Evolutionary conservation across 2,888 invertebrate genomes (phyloP).

Genomic region (Ennomos fuscantarius): DNA sequence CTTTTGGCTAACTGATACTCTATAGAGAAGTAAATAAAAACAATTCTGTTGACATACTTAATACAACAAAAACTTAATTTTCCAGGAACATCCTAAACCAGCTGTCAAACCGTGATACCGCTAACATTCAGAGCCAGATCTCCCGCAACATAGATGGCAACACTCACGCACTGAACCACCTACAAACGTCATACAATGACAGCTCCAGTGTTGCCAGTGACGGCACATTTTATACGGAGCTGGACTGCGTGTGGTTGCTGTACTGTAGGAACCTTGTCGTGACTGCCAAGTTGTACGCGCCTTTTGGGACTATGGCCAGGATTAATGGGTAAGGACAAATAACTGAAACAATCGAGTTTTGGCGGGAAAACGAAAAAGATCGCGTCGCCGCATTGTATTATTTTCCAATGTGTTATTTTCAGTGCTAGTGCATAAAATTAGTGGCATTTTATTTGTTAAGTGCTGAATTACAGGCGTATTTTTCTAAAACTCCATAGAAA

Average conservation of each 20-base stretch:
- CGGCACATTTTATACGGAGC: slow-evolving; percentile 60
- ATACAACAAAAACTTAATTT: slow-evolving; percentile 13
- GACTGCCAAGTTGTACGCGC: slow-evolving; percentile 78
- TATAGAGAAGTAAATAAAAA: no score
- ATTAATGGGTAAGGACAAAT: slow-evolving; percentile 81
- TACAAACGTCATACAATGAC: slow-evolving; percentile 63
- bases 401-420: no score
- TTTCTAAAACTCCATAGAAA: no score
- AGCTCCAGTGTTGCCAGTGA: slow-evolving; percentile 49
- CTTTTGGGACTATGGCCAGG: slow-evolving; percentile 85
- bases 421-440: no score
- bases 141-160: slow-evolving; percentile 70
- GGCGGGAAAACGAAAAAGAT: no score
- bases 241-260: slow-evolving; percentile 86
- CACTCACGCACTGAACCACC: slow-evolving; percentile 67
- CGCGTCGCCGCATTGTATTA: no score
- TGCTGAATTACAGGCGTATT: no score
- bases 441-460: no score
- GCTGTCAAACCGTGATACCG: slow-evolving; percentile 58
- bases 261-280: slow-evolving; percentile 85
- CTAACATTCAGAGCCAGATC: slow-evolving; percentile 61
- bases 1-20: no score
- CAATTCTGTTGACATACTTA: no score
- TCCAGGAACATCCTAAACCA: slow-evolving; percentile 67
- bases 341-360: not conserved